Conservation (phyloP, 2,113 vertebrate genomes). For the Platysteira castanea region DNA sequence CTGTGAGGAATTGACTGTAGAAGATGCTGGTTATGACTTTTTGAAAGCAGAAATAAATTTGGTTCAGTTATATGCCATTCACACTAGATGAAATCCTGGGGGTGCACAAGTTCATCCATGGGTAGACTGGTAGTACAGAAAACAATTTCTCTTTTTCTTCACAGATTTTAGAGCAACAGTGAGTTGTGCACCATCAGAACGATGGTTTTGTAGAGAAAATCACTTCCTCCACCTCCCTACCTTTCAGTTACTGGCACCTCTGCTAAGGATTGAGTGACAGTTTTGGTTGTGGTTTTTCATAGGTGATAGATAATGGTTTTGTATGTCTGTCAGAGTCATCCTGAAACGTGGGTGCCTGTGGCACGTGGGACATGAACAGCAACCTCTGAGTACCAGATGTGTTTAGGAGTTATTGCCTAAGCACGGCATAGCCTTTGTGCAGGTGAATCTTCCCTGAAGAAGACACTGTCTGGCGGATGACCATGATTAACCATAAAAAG, state of each 20-base stretch:
- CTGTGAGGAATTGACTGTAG: background rate
- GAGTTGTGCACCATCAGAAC: background rate
- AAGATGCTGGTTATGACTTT: background rate
- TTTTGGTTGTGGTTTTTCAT: background rate
- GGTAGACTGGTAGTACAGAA: background rate
- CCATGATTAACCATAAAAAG: background rate
- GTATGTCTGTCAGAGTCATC: background rate
- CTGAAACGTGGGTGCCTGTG: background rate
- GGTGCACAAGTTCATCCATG: background rate
- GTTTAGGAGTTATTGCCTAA: background rate
- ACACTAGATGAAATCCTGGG: background rate
- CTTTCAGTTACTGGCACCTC: background rate
- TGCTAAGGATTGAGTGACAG: background rate
- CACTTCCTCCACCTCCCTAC: background rate
- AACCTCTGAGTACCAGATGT: background rate
- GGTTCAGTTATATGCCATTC: background rate
- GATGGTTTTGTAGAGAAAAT: background rate
- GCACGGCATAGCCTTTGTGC: background rate
- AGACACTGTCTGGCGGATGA: background rate
- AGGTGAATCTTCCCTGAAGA: background rate
- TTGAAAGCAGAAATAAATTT: background rate
- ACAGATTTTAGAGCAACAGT: background rate
- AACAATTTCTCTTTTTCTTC: background rate
- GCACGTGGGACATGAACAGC: accelerated
- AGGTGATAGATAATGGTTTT: background rate